phyloP scores from a whole-genome alignment of 2,113 vertebrate genomes.

The Syngnathus scovelli region DNA sequence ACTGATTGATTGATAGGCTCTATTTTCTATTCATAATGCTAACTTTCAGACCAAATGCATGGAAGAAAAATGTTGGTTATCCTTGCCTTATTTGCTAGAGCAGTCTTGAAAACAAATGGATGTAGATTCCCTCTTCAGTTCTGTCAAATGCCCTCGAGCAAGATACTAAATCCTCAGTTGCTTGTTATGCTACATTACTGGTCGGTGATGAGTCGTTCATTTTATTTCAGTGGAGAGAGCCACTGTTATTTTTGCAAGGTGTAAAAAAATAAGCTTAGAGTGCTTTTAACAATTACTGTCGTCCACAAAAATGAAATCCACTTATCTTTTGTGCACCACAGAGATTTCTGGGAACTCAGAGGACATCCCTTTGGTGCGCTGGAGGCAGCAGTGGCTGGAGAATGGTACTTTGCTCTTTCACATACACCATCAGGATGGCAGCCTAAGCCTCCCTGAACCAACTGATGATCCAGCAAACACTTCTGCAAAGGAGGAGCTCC shows the following conservation, averaged over 20 bases:
- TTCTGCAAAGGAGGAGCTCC: conserved; percentile 88
- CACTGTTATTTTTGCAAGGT: neutral
- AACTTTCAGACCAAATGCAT: neutral
- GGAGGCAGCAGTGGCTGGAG: conserved; percentile 98
- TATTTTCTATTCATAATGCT: neutral
- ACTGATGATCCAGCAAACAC: conserved; percentile 85
- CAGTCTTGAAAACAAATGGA: too few relatives aligned
- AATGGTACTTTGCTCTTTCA: conserved; percentile 96
- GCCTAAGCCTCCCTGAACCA: conserved; percentile 80
- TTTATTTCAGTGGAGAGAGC: neutral
- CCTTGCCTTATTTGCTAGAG: too few relatives aligned
- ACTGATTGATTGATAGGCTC: neutral
- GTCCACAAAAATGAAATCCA: neutral
- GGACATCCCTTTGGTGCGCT: conserved; percentile 94
- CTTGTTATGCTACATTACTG: neutral
- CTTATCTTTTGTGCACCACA: conserved; percentile 46
- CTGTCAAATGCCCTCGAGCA: neutral
- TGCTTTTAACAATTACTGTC: neutral
- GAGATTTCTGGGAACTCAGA: conserved; percentile 97
- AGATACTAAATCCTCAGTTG: neutral
- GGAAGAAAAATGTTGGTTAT: neutral
- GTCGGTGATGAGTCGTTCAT: neutral
- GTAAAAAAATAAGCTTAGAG: neutral
- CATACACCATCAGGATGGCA: conserved; percentile 94
- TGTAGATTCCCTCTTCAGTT: neutral